These are phyloP conservation scores for Lissocephala sabroskyi DNA, from an alignment of 2,888 invertebrate species.

Conservation along the genomic window DNA sequence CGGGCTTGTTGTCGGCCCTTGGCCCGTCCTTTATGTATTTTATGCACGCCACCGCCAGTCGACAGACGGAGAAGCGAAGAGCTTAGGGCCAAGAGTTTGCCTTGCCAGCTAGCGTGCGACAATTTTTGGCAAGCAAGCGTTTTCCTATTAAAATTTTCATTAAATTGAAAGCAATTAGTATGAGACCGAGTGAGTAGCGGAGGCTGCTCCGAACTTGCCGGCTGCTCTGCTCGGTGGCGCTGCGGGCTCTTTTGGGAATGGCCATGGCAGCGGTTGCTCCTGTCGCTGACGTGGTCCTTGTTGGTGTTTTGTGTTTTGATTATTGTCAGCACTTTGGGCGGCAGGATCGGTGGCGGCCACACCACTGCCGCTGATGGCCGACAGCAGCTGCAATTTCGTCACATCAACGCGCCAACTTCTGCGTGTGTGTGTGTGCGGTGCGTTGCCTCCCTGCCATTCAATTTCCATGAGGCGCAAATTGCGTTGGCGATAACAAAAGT, in stretches of 20 bases:
- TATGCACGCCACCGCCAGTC: conserved; percentile 34
- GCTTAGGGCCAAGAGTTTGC: conserved; percentile 22
- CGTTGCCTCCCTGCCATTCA: conserved; percentile 23
- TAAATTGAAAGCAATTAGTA: conserved; percentile 68
- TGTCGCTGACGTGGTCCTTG: neutral
- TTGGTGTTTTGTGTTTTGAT: conserved; percentile 40
- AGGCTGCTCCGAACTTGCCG: conserved; percentile 11
- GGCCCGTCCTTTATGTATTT: conserved; percentile 36
- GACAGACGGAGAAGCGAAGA: neutral
- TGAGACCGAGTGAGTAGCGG: conserved; percentile 16
- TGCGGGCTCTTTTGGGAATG: conserved; percentile 4
- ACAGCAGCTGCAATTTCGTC: conserved; percentile 38
- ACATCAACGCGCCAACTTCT: conserved; percentile 28
- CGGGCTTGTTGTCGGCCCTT: neutral
- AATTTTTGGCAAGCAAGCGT: conserved; percentile 49
- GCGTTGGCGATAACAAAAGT: conserved; percentile 41
- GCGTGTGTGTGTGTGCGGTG: conserved; percentile 9
- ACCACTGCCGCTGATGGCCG: conserved; percentile 17
- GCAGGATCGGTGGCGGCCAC: too few relatives aligned
- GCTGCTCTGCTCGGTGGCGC: conserved; percentile 1
- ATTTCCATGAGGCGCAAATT: conserved; percentile 47
- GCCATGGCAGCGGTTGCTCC: conserved; percentile 4
- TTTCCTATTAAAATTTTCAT: conserved; percentile 69
- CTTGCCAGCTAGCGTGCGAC: conserved; percentile 24
- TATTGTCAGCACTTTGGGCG: conserved; percentile 47